Evolutionary conservation across 2,888 invertebrate genomes (phyloP).

Genomic region (Conomelus anceps): DNA sequence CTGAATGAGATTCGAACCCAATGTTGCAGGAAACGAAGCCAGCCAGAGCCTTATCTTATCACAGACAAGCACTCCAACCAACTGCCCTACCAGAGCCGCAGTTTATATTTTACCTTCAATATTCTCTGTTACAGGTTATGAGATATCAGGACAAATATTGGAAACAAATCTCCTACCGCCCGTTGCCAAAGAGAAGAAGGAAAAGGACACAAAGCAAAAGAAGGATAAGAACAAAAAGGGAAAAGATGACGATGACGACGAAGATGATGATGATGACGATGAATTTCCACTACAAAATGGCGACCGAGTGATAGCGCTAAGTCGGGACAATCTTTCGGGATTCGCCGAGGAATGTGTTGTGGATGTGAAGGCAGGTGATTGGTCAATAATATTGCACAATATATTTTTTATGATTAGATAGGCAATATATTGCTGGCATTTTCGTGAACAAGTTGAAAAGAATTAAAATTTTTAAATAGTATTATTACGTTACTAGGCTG

Average conservation of each 20-base stretch:
- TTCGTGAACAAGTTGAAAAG: no score
- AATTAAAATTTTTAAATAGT: no score
- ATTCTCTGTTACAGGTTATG: slow-evolving; percentile 59
- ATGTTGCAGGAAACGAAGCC: no score
- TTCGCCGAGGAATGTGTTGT: slow-evolving; percentile 56
- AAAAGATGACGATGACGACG: slow-evolving; percentile 38
- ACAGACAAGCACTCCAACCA: no score
- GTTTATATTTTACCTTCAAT: no score
- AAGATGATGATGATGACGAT: slow-evolving; percentile 39
- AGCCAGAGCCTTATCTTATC: no score
- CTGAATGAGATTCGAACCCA: no score
- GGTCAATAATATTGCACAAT: not conserved
- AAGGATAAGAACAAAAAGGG: not conserved
- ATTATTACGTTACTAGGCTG: no score
- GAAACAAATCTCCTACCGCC: slow-evolving; percentile 41
- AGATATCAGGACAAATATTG: slow-evolving; percentile 54
- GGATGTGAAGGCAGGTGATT: slow-evolving; percentile 38
- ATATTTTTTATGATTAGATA: no score
- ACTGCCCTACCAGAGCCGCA: no score
- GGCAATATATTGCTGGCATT: no score
- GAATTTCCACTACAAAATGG: slow-evolving; percentile 42
- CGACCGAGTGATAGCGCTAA: slow-evolving; percentile 54
- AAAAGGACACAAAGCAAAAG: not conserved
- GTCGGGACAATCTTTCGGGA: slow-evolving; percentile 50
- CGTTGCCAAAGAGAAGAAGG: slow-evolving; percentile 8